Conservation (phyloP, 2,113 vertebrate species). For the Lycaon pictus region DNA sequence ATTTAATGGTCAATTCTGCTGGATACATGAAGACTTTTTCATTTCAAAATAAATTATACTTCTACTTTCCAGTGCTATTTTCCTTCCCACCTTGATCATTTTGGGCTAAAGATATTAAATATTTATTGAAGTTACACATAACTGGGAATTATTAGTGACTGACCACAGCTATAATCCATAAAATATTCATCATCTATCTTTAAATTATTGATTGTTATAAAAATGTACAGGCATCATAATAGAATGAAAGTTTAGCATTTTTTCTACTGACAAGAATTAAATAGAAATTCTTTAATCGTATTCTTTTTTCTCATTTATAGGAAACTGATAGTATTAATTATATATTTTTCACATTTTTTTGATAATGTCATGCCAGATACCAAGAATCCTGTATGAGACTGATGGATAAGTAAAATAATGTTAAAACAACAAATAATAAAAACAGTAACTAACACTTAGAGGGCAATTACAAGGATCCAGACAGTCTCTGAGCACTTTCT, state of each 20-base stretch:
- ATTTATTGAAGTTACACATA: slow-evolving; percentile 56
- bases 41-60: slow-evolving; percentile 26
- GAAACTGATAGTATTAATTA: neutral
- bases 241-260: slow-evolving; percentile 66
- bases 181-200: slow-evolving; percentile 88
- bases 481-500: neutral
- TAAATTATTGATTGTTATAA: slow-evolving; percentile 92
- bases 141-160: slow-evolving; percentile 88
- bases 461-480: neutral
- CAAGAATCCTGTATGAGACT: neutral
- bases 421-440: neutral
- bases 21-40: neutral
- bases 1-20: neutral
- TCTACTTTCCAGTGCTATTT: slow-evolving; percentile 49
- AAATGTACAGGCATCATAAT: slow-evolving; percentile 83
- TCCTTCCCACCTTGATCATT: slow-evolving; percentile 36
- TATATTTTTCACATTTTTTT: neutral
- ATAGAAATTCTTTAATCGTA: slow-evolving; percentile 24
- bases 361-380: neutral
- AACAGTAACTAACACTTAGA: neutral
- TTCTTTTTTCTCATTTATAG: neutral
- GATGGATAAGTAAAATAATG: neutral
- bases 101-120: slow-evolving; percentile 68
- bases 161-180: slow-evolving; percentile 88
- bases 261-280: slow-evolving; percentile 63